Evolutionary conservation across 1,140 invertebrate genomes (phyloP).

Genomic region (Drosophila setifemur): DNA sequence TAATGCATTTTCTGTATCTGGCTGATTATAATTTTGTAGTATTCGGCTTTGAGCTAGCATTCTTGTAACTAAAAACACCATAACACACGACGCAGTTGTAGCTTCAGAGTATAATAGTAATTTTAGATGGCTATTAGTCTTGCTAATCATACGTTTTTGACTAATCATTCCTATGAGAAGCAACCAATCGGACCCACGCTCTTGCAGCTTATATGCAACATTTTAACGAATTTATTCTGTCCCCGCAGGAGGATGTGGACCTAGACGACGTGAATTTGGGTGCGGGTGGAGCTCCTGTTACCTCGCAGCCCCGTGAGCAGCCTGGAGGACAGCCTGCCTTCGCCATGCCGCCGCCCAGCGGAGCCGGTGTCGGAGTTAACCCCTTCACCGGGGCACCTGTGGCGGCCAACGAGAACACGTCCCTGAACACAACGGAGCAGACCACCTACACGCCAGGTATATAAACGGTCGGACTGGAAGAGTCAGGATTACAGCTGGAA

Average conservation of each 20-base stretch:
- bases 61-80: neutral
- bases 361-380: slow-evolving; percentile 72
- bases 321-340: slow-evolving; percentile 81
- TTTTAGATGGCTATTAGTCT: slow-evolving; percentile 15
- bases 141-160: slow-evolving; percentile 50
- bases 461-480: slow-evolving; percentile 52
- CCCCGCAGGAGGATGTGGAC: slow-evolving; percentile 83
- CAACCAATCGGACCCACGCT: neutral
- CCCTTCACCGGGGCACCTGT: slow-evolving; percentile 80
- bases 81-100: neutral
- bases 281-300: slow-evolving; percentile 78
- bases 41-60: slow-evolving; percentile 9
- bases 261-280: slow-evolving; percentile 80
- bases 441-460: slow-evolving; percentile 84
- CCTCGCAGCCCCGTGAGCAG: slow-evolving; percentile 82
- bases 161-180: slow-evolving; percentile 56
- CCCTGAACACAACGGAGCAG: slow-evolving; percentile 84
- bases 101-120: neutral
- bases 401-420: slow-evolving; percentile 82
- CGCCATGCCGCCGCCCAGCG: slow-evolving; percentile 83
- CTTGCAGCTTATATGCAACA: neutral
- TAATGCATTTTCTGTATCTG: neutral
- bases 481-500: slow-evolving; percentile 20
- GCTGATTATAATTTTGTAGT: slow-evolving; percentile 21
- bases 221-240: slow-evolving; percentile 2